Conservation (phyloP, 2,888 invertebrate species). For the Drosophila affinis region DNA sequence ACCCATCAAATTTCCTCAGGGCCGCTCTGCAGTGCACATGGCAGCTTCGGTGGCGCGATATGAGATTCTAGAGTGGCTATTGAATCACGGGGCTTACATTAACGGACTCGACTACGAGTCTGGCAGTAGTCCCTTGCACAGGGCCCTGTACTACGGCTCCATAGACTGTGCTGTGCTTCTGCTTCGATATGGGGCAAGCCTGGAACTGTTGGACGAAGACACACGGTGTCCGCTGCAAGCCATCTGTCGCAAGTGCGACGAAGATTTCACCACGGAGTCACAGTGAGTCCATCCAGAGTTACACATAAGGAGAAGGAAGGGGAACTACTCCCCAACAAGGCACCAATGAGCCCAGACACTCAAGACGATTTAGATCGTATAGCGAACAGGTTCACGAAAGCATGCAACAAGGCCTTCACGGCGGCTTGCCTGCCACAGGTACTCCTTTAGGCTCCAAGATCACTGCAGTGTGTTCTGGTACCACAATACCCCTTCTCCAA, state of each 20-base stretch:
- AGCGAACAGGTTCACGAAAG: too few relatives aligned
- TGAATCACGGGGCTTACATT: conserved; percentile 85
- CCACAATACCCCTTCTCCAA: too few relatives aligned
- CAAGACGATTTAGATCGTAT: too few relatives aligned
- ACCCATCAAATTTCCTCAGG: conserved; percentile 82
- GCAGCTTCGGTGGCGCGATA: conserved; percentile 90
- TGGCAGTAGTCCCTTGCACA: conserved; percentile 91
- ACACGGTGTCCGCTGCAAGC: conserved; percentile 80
- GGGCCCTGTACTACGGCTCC: conserved; percentile 92
- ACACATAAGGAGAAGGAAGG: too few relatives aligned
- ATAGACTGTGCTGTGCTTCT: conserved; percentile 89
- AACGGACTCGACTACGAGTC: conserved; percentile 83
- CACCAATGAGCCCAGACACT: too few relatives aligned
- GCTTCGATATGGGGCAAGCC: conserved; percentile 86
- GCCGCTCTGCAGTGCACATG: conserved; percentile 91
- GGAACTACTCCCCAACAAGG: too few relatives aligned
- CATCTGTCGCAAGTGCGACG: conserved; percentile 84
- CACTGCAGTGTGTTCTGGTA: too few relatives aligned
- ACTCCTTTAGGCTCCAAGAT: too few relatives aligned
- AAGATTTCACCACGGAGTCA: conserved; percentile 63
- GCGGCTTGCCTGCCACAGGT: too few relatives aligned
- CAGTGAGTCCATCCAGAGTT: conserved; percentile 52
- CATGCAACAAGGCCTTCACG: too few relatives aligned
- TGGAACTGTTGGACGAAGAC: conserved; percentile 81
- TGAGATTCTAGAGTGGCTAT: conserved; percentile 89